A percentile compares a stretch with the other conserved stretches of the same genome.
Conservation (phyloP, 1,140 invertebrate genomes). For the Rhagoletis zephyria region DNA sequence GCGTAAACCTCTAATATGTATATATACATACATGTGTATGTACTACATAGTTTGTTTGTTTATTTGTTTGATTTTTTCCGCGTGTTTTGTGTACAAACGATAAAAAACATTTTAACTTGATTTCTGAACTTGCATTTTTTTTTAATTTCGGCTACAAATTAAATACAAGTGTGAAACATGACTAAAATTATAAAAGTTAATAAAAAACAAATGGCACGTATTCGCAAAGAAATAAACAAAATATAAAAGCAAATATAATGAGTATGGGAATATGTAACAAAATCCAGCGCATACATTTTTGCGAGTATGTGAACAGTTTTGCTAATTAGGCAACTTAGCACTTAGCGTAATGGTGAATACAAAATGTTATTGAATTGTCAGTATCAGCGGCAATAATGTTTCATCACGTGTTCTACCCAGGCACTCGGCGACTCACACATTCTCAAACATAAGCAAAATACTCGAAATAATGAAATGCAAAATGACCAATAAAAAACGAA, state of each 20-base stretch:
- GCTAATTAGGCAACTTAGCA: constrained; percentile 27
- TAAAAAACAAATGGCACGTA: too few relatives aligned
- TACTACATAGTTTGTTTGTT: too few relatives aligned
- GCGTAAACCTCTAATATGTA: too few relatives aligned
- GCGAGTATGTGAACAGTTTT: constrained; percentile 14
- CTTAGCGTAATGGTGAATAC: background rate
- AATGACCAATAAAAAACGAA: too few relatives aligned
- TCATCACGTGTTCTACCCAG: constrained; percentile 32
- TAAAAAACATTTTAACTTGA: background rate
- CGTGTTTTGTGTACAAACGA: background rate
- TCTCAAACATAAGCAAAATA: background rate
- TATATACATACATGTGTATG: too few relatives aligned
- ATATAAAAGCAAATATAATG: too few relatives aligned
- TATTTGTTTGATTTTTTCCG: too few relatives aligned
- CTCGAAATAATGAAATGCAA: constrained; percentile 5
- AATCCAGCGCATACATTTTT: constrained; percentile 6
- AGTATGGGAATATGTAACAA: background rate
- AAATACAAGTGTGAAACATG: too few relatives aligned
- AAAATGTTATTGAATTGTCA: constrained; percentile 37
- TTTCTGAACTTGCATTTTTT: background rate
- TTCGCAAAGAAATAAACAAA: too few relatives aligned
- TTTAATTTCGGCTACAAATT: background rate
- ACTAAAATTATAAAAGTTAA: too few relatives aligned
- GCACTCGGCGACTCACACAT: background rate
- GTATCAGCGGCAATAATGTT: constrained; percentile 22